Evolutionary conservation across 2,113 vertebrate species (phyloP).

Genomic region (Centropristis striata): DNA sequence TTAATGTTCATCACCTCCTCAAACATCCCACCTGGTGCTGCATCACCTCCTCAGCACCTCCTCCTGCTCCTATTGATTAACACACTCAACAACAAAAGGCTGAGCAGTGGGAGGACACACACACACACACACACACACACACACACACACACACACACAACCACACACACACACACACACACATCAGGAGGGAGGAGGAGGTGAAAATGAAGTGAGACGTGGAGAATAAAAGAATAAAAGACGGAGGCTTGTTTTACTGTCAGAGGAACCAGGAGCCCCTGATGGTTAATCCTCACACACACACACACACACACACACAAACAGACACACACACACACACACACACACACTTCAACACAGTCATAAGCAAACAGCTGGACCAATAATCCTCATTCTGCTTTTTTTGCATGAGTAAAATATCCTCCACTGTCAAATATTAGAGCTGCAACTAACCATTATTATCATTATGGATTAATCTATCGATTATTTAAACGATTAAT

Average conservation of each 20-base stretch:
- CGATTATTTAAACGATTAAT: too few species aligned
- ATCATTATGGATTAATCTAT: too few species aligned
- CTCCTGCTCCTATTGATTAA: conserved; percentile 59
- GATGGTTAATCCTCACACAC: conserved; percentile 67
- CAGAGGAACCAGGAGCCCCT: conserved; percentile 31
- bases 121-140: conserved; percentile 65
- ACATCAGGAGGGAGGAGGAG: conserved; percentile 57
- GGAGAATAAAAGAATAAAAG: conserved; percentile 72
- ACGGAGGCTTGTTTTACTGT: conserved; percentile 58
- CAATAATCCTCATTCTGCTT: too few species aligned
- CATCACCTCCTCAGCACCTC: conserved; percentile 11
- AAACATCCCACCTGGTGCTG: not conserved
- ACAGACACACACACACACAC: conserved; percentile 17
- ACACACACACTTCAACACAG: conserved; percentile 16
- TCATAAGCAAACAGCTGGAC: not conserved
- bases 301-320: conserved; percentile 18
- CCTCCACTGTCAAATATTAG: too few species aligned
- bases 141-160: conserved; percentile 66
- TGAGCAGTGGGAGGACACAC: conserved; percentile 61
- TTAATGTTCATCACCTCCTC: too few species aligned
- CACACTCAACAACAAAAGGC: conserved; percentile 44
- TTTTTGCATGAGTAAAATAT: too few species aligned
- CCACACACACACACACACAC: conserved; percentile 68
- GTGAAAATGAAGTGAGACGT: conserved; percentile 76
- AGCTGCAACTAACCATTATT: too few species aligned